Conservation (phyloP, 2,113 vertebrate genomes). For the Alethe castanea region DNA sequence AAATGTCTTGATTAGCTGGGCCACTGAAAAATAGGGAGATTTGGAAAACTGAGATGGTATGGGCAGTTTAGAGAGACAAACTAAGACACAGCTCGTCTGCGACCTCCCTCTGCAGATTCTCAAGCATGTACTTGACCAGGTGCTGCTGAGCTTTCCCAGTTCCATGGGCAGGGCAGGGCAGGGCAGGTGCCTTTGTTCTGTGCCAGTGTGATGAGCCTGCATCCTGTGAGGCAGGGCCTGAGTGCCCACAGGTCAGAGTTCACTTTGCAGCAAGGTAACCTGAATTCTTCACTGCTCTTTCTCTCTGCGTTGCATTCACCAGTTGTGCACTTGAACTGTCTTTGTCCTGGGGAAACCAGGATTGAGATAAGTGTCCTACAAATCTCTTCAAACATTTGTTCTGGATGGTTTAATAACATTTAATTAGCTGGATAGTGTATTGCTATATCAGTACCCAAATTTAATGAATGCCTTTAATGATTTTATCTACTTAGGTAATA, state of each 20-base stretch:
- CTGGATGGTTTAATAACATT: background rate
- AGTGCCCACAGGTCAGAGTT: background rate
- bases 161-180: background rate
- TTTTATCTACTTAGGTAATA: conserved; percentile 26
- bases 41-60: background rate
- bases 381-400: background rate
- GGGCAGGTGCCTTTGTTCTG: background rate
- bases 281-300: background rate
- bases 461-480: conserved; percentile 14
- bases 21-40: background rate
- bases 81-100: background rate
- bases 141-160: background rate
- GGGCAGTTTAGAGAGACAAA: background rate
- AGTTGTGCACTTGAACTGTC: background rate
- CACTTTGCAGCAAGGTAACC: background rate
- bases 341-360: background rate
- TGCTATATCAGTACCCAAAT: background rate
- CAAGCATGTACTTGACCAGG: rapidly evolving
- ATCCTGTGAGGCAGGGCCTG: background rate
- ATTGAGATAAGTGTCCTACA: background rate
- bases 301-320: background rate
- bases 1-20: background rate
- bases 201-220: background rate
- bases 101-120: background rate
- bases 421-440: background rate